These are phyloP conservation scores for Mesoligia furuncula DNA, from an alignment of 2,888 invertebrate genomes.

Conservation along the genomic window DNA sequence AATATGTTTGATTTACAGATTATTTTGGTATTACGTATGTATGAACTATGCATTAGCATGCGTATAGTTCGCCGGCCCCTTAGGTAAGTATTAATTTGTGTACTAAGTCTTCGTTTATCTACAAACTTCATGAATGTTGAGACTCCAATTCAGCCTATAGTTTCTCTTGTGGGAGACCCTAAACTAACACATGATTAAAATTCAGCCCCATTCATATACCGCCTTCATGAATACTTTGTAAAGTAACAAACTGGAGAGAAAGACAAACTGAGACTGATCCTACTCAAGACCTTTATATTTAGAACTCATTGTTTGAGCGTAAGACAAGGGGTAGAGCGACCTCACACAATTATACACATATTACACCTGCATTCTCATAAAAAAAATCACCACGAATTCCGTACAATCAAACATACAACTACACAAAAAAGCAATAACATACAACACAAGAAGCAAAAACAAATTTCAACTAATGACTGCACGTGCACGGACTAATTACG, in stretches of 20 bases:
- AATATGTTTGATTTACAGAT: too few species aligned
- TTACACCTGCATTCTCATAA: too few species aligned
- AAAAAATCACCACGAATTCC: too few species aligned
- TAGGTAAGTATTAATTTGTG: neutral
- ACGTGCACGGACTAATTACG: too few species aligned
- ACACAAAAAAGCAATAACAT: too few species aligned
- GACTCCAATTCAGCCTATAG: slow-evolving; percentile 2
- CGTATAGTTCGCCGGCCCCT: too few species aligned
- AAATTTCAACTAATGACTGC: too few species aligned
- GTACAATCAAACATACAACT: too few species aligned
- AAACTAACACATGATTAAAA: slow-evolving; percentile 58
- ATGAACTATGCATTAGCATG: too few species aligned
- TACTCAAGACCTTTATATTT: slow-evolving; percentile 4
- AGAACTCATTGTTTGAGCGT: neutral
- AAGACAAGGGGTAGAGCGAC: neutral
- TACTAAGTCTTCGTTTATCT: neutral
- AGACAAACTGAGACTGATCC: slow-evolving; percentile 43
- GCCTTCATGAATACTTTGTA: slow-evolving; percentile 22
- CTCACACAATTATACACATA: too few species aligned
- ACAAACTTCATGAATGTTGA: neutral
- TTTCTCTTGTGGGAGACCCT: slow-evolving; percentile 31
- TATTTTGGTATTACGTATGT: too few species aligned
- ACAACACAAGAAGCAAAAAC: too few species aligned
- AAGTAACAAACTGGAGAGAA: slow-evolving; percentile 26
- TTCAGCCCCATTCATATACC: slow-evolving; percentile 21